Conservation (phyloP, 2,888 invertebrate species). For the Mesorhabditis belari region DNA sequence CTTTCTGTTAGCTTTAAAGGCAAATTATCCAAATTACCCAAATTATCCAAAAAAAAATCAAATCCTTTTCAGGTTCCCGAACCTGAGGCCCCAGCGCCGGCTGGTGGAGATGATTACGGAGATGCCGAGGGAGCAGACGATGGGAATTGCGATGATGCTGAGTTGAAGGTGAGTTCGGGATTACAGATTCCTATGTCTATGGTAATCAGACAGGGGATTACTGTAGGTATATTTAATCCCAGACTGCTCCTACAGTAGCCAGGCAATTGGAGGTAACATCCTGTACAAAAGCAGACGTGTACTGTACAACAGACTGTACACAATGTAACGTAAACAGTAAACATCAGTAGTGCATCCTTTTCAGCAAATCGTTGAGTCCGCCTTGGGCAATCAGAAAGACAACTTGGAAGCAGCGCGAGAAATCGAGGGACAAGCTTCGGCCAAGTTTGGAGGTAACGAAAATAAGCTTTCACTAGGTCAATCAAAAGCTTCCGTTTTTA, state of each 20-base stretch:
- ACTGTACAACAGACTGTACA: no score
- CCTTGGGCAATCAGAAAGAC: slow-evolving; percentile 34
- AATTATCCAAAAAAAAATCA: not conserved
- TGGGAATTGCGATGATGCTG: slow-evolving; percentile 49
- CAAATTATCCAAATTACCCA: not conserved
- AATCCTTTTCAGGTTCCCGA: slow-evolving; percentile 3
- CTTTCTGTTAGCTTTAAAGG: slow-evolving; percentile 1
- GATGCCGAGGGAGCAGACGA: slow-evolving; percentile 24
- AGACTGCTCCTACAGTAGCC: not conserved
- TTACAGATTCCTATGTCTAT: slow-evolving; percentile 25
- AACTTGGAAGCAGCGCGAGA: slow-evolving; percentile 50
- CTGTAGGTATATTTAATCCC: slow-evolving; percentile 1
- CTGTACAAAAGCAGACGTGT: no score
- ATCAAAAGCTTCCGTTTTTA: no score
- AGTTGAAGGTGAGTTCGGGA: slow-evolving; percentile 28
- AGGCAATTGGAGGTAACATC: no score
- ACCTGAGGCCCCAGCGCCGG: slow-evolving; percentile 23
- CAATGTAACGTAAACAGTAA: slow-evolving; percentile 5
- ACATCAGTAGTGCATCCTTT: no score
- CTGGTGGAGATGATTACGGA: slow-evolving; percentile 27
- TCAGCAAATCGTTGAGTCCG: slow-evolving; percentile 25
- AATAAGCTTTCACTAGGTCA: no score
- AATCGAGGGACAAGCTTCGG: slow-evolving; percentile 44
- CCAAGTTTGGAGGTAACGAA: slow-evolving; percentile 45
- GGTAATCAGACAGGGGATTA: no score